Conservation (phyloP, 1,140 invertebrate genomes). For the Eupeodes corollae region DNA sequence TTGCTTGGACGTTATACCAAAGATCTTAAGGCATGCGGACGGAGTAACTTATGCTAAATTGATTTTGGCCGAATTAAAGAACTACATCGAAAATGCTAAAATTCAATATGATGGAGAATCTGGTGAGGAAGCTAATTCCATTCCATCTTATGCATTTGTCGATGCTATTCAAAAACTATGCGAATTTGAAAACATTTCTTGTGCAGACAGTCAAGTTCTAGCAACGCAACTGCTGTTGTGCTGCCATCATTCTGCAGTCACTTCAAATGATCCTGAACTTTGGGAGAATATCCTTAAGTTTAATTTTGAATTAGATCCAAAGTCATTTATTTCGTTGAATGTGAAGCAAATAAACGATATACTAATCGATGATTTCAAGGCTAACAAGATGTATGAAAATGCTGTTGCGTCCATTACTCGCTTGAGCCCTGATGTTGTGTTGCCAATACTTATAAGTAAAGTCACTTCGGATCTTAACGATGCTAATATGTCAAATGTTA, state of each 20-base stretch:
- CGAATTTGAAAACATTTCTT: conserved; percentile 33
- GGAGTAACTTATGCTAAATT: conserved; percentile 39
- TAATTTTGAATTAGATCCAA: conserved; percentile 16
- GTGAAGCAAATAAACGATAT: conserved; percentile 13
- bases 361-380: conserved; percentile 21
- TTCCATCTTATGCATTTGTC: conserved; percentile 28
- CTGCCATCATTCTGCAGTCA: conserved; percentile 55
- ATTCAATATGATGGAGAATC: conserved; percentile 37
- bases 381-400: conserved; percentile 44
- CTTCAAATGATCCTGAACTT: conserved; percentile 34
- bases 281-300: conserved; percentile 24
- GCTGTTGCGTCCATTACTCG: conserved; percentile 52
- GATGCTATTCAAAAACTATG: conserved; percentile 23
- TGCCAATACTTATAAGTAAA: conserved; percentile 44
- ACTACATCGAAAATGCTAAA: conserved; percentile 45
- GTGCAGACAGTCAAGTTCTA: conserved; percentile 42
- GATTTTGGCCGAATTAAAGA: conserved; percentile 49
- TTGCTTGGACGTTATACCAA: conserved; percentile 27
- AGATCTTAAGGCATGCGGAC: conserved; percentile 28
- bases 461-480: conserved; percentile 50
- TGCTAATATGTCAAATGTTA: conserved; percentile 58
- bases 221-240: conserved; percentile 51
- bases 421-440: conserved; percentile 51
- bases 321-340: conserved; percentile 19
- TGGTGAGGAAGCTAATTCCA: conserved; percentile 34